phyloP scores from a whole-genome alignment of 2,113 vertebrate species.

The Chaenogobius annularis region DNA sequence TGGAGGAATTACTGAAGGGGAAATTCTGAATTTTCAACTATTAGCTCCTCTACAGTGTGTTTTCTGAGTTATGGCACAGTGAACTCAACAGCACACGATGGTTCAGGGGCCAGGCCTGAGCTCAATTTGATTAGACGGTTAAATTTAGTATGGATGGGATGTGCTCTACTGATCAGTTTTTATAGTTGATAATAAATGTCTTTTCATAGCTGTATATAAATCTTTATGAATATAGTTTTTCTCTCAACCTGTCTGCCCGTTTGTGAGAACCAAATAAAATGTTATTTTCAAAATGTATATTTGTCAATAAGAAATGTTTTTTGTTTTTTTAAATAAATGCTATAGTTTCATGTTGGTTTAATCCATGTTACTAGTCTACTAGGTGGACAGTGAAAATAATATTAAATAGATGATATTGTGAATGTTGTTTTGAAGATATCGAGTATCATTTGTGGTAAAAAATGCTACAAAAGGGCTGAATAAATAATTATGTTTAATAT shows the following conservation, averaged over 20 bases:
- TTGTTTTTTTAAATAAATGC: background rate
- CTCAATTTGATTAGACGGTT: conserved; percentile 32
- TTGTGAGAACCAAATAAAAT: background rate
- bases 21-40: conserved; percentile 24
- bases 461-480: background rate
- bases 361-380: background rate
- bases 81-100: conserved; percentile 18
- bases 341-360: background rate
- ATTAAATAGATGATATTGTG: too few species aligned
- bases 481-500: background rate
- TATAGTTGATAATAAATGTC: background rate
- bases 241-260: background rate
- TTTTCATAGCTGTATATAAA: too few species aligned
- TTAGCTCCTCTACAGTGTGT: conserved; percentile 42
- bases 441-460: too few species aligned
- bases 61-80: conserved; percentile 17
- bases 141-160: background rate
- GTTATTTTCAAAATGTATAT: background rate
- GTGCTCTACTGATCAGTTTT: background rate
- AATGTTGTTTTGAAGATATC: too few species aligned
- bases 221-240: too few species aligned
- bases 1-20: conserved; percentile 39
- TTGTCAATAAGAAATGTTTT: background rate
- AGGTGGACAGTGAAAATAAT: background rate
- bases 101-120: conserved; percentile 34